Evolutionary conservation across 2,113 vertebrate genomes (phyloP), one percentile per base, ranked within the genome.

Genomic region (Marmota monax): DNA sequence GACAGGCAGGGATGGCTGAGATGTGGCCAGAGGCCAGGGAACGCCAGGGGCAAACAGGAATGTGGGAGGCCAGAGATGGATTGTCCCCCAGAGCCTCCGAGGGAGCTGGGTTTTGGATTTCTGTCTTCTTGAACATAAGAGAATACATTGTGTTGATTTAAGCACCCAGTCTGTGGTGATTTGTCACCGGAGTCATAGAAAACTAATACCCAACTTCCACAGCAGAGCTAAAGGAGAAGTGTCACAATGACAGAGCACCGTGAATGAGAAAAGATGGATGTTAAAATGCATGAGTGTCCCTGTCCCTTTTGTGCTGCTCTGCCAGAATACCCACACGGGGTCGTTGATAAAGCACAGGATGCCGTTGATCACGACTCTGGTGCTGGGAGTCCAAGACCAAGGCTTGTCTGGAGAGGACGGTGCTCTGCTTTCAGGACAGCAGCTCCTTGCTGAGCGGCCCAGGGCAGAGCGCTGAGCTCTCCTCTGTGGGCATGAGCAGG

Each of bases 11-110:
- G 58, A 14, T 22, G 4, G 61, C 27, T 34, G 17, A 6, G 20
- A 22, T 23, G 42, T 67, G 29, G 39, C 63, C 13, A 27, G 2
- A 20, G 12, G 32, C 22, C 22, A 48, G 6, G 42, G 20, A n/a
- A 51, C 4, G 11, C 42, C 13, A 20, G 87, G 58, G 18, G 37
- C 32, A 27, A 4, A 2, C 88, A 69, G 27, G 53, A 78, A n/a
- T 32, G 14, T 6, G 22, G 37, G 34, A 37, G 6, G 18, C 7
- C 5, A 90, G n/a, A 32, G 10, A 53, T 3, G 4, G 25, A 14
- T 20, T 37, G 1, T 22, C 0, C 0, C 48, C 27, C 63, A 29
- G 42, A 78, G 29, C 5, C 3, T 27, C 23, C 5, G 16, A 25
- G 10, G 32, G 73, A 51, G 42, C 37, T 74, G 39, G 22, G 1